Percentiles rank a stretch among this genome's conserved stretches.
phyloP scores from a whole-genome alignment of 2,797 vertebrate species.

The Glyptemys insculpta region DNA sequence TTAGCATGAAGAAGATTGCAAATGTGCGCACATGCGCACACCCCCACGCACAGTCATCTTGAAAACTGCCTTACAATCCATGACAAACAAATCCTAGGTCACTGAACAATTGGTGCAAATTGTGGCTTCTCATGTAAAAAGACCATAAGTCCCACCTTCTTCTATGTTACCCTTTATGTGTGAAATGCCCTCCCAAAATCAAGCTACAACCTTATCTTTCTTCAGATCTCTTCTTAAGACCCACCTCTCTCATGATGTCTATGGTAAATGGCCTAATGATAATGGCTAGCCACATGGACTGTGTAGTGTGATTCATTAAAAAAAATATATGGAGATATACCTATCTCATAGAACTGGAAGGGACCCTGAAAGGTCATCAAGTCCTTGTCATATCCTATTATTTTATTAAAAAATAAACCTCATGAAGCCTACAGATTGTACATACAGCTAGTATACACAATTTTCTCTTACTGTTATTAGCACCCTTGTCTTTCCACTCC shows the following conservation, averaged over 20 bases:
- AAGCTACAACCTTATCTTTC: background rate
- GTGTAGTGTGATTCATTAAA: background rate
- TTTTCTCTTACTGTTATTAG: too few species aligned
- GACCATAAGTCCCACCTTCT: background rate
- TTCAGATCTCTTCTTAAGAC: background rate
- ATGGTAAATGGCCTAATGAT: background rate
- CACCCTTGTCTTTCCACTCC: too few species aligned
- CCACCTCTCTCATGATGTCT: background rate
- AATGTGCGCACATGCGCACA: accelerated
- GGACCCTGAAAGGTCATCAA: too few species aligned
- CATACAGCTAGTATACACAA: too few species aligned
- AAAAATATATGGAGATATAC: too few species aligned
- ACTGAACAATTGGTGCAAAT: background rate
- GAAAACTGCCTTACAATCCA: background rate
- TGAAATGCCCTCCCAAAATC: background rate
- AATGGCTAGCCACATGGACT: accelerated
- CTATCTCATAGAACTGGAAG: too few species aligned
- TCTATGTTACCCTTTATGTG: accelerated
- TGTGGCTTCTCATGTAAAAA: background rate
- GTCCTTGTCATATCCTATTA: too few species aligned
- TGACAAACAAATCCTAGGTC: background rate
- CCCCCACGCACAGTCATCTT: background rate
- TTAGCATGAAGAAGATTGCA: accelerated
- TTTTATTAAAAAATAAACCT: too few species aligned
- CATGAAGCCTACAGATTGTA: too few species aligned